These are phyloP conservation scores for Echinarachnius parma DNA, from an alignment of 53 echinoderm and acorn worm species.

Conservation along the genomic window DNA sequence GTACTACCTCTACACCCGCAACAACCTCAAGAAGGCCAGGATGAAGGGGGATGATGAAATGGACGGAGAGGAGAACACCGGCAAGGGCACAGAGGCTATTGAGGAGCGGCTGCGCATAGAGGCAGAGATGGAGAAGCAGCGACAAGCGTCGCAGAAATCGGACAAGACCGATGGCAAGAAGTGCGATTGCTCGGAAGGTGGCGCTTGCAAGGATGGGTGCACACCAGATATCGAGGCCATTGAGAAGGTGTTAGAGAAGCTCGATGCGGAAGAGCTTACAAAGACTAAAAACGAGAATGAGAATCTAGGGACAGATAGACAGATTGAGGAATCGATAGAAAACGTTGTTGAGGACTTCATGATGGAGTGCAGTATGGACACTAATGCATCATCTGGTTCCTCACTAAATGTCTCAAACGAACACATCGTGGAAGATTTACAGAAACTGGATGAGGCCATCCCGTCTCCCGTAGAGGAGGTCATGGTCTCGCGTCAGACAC, in stretches of 20 bases:
- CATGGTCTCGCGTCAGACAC: slow-evolving; percentile 7
- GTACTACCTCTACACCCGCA: slow-evolving; percentile 69
- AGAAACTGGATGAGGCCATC: slow-evolving; percentile 17
- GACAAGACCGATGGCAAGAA: not conserved
- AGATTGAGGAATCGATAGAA: slow-evolving; percentile 24
- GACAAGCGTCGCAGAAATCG: not conserved
- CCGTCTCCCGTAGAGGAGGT: slow-evolving; percentile 18
- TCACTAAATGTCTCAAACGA: slow-evolving; percentile 36
- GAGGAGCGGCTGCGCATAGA: slow-evolving; percentile 24
- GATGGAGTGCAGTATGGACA: slow-evolving; percentile 43
- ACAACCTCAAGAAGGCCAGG: slow-evolving; percentile 49
- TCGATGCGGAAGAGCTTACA: slow-evolving; percentile 2
- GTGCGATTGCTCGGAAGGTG: slow-evolving; percentile 2
- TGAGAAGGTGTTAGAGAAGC: slow-evolving; percentile 35
- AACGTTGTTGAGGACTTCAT: slow-evolving; percentile 40
- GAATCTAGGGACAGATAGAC: slow-evolving; percentile 16
- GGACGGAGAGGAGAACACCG: slow-evolving; percentile 24
- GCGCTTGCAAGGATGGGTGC: slow-evolving; percentile 2
- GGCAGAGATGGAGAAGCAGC: slow-evolving; percentile 13
- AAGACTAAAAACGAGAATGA: slow-evolving; percentile 22
- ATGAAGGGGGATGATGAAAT: slow-evolving; percentile 25
- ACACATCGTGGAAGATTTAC: slow-evolving; percentile 37
- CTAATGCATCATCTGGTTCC: slow-evolving; percentile 30
- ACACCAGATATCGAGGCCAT: slow-evolving; percentile 30
- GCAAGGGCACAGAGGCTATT: slow-evolving; percentile 19